A percentile compares a stretch with the other conserved stretches of the same genome.
phyloP scores from a whole-genome alignment of 2,888 invertebrate species.

The Rhabditoides inermis region DNA sequence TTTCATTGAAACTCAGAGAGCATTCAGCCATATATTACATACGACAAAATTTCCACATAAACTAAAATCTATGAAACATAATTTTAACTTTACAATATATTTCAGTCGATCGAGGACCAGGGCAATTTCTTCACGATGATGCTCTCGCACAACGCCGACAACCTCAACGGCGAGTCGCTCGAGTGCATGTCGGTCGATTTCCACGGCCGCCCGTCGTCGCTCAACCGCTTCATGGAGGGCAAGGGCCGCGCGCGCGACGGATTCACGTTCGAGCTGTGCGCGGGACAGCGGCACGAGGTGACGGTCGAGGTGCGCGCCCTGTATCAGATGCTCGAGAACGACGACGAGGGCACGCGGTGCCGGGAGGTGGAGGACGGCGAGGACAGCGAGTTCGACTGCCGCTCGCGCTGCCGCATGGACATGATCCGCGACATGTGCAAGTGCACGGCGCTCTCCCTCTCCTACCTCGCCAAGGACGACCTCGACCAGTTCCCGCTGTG shows the following conservation, averaged over 20 bases:
- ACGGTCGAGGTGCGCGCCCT: constrained; percentile 41
- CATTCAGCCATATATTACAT: too few relatives aligned
- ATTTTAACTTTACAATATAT: too few relatives aligned
- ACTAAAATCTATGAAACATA: too few relatives aligned
- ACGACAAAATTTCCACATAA: too few relatives aligned
- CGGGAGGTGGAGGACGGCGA: constrained; percentile 41
- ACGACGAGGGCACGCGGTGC: constrained; percentile 47
- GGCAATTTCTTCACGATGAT: constrained; percentile 48
- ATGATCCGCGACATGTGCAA: constrained; percentile 45
- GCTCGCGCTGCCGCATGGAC: constrained; percentile 42
- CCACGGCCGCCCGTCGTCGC: constrained; percentile 47
- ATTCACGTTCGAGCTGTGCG: constrained; percentile 43
- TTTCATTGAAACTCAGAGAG: too few relatives aligned
- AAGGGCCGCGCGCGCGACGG: constrained; percentile 46
- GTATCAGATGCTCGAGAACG: constrained; percentile 48
- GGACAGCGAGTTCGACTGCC: constrained; percentile 47
- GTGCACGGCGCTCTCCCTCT: constrained; percentile 40
- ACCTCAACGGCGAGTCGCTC: constrained; percentile 34
- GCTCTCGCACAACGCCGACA: constrained; percentile 45
- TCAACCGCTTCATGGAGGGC: constrained; percentile 48
- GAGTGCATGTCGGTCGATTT: constrained; percentile 51
- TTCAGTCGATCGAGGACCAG: constrained; percentile 40
- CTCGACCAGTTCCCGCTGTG: constrained; percentile 38
- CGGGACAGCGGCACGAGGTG: constrained; percentile 43
- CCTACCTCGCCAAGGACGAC: constrained; percentile 34